phyloP scores from a whole-genome alignment of 2,888 invertebrate genomes.

The Pristionchus mayeri region DNA sequence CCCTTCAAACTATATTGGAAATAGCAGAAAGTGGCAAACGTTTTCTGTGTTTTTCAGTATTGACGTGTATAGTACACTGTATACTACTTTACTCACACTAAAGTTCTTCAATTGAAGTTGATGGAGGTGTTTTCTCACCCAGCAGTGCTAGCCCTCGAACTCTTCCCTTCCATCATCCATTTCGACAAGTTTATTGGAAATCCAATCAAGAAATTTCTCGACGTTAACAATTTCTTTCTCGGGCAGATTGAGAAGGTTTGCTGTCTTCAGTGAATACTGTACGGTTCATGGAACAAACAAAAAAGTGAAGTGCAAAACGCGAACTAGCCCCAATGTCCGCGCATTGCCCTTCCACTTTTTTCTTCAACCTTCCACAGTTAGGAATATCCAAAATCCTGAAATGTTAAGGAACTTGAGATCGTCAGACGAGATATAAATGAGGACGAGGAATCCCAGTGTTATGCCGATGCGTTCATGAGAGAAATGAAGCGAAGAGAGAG shows the following conservation, averaged over 20 bases:
- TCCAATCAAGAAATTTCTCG: background rate
- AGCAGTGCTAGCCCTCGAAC: background rate
- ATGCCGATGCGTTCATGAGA: background rate
- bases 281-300: background rate
- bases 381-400: no score
- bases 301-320: no score
- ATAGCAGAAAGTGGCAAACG: no score
- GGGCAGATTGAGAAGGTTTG: background rate
- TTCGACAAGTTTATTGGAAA: background rate
- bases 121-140: background rate
- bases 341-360: no score
- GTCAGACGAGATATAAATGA: background rate
- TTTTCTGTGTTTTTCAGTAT: no score
- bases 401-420: background rate
- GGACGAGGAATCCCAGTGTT: background rate
- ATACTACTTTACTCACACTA: background rate
- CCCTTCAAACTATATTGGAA: no score
- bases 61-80: no score
- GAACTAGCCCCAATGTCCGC: no score
- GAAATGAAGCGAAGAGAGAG: slow-evolving; percentile 24
- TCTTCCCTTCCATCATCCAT: background rate
- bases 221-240: background rate
- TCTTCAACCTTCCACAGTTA: no score
- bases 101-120: background rate
- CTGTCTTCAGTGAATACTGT: background rate